Base-by-base conservation (phyloP, 2,113 vertebrate genomes). In the Fregata magnificens region DNA sequence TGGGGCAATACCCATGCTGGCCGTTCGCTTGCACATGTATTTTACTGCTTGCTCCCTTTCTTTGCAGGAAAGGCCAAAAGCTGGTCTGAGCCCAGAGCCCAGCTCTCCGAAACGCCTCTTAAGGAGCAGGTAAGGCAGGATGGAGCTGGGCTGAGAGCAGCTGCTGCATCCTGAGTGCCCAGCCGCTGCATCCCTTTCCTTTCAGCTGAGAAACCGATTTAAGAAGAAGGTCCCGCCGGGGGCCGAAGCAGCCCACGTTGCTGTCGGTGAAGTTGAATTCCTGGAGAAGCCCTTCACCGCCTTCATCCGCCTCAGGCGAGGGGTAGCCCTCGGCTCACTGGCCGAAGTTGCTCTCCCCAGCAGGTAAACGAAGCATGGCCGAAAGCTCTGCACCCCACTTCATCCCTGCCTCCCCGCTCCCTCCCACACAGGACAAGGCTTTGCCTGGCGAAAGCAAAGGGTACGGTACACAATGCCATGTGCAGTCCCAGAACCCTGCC, bases 261-360 rank as follows among this genome's bases (percentile, higher is more conserved):
- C 98, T 7, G 97, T 98, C 0, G 98, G 98, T 77, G 98, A 98
- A 91, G 95, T 98, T 58, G 97, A 98, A 19, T 98, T 98, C 90
- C 91, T 99, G 90, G 94, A 93, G 61, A 97, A 98, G 85, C 98
- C 98, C 14, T 97, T 99, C 29, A 55, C 86, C 4, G 91, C 95
- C 80, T 99, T 99, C 78, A 95, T 99, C 65, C 96, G 98, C 40
- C 95, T 99, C 45, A 90, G 26, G 91, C 59, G 32, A 21, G 96
- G 90, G 1, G 90, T 97, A 56, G 80, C 88, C 66, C 96, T 99
- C 0, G 98, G 98, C 49, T 91, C 96, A 0, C 91, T 99, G 70
- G 97, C 94, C 1, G 98, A 99, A 89, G 96, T 99, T 9, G 62
- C 96, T 73, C 95, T 99, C 24, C 98, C 98, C n/a, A 98, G 98